Conservation (phyloP, 2,113 vertebrate genomes). For the Lophura nycthemera region DNA sequence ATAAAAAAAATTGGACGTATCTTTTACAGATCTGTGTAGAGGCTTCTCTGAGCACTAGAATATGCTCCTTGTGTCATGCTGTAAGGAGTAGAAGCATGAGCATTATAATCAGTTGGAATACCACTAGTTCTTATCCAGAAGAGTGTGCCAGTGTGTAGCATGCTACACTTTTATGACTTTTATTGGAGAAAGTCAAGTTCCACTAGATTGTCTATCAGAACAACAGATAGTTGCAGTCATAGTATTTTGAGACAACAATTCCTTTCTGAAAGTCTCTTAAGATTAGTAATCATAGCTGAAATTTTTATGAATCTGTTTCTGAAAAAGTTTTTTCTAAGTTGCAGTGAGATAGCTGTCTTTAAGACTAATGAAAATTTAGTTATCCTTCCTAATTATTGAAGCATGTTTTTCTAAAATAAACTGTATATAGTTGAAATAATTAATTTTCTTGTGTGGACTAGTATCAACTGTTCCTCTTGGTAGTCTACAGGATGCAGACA, state of each 20-base stretch:
- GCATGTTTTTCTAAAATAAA: not conserved
- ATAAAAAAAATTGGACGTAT: not conserved
- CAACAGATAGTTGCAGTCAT: not conserved
- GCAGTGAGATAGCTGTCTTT: not conserved
- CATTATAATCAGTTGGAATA: not conserved
- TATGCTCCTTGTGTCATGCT: not conserved
- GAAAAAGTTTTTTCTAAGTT: not conserved
- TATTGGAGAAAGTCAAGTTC: not conserved
- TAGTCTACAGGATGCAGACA: not conserved
- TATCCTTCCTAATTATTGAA: not conserved
- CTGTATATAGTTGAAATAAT: not conserved
- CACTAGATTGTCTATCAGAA: not conserved
- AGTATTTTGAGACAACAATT: not conserved
- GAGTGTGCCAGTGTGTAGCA: not conserved
- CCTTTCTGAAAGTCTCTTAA: constrained; percentile 27
- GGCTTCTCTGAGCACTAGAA: not conserved
- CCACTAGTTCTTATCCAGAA: not conserved
- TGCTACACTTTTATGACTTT: not conserved
- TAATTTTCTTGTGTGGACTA: not conserved
- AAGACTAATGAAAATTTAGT: not conserved
- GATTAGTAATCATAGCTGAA: not conserved
- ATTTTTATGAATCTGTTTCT: constrained; percentile 21
- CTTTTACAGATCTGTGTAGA: not conserved
- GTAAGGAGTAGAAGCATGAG: not conserved
- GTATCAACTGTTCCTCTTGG: not conserved